Base-by-base conservation (phyloP, 2,113 vertebrate genomes). In the Capra hircus region DNA sequence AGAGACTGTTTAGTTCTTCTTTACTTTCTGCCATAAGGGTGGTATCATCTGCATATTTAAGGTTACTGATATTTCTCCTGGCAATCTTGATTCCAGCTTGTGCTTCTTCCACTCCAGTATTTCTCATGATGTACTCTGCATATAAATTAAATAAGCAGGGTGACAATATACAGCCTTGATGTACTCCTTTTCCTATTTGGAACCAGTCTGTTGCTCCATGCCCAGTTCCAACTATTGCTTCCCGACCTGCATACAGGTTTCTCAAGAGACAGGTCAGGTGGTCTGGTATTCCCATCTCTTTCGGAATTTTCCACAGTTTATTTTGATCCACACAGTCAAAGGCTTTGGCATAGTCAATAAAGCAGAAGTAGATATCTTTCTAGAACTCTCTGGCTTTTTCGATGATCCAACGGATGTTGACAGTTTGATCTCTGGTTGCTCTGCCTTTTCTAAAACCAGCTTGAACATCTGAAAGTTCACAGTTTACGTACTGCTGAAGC, bases 361-460 rank as follows among this genome's bases (percentile, higher is more conserved):
- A 64, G 33, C 7, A n/a, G 33, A 64, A 64, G 0, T 64, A 16
- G 1, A 64, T 64, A 16, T n/a, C 2, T 64, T n/a, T 19, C 33
- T 64, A 33, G 62, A 64, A 64, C 3, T n/a, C 62, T 64, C 7
- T 64, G 2, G 30, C 33, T n/a, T n/a, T 64, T 17, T 64, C 0
- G 0, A n/a, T 64, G 62, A 19, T 64, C 33, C 33, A 67, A 1
- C 1, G 0, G 3, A 67, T n/a, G 7, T n/a, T 67, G 62, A 2
- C 33, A 67, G 2, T n/a, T 67, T 19, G 62, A n/a, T n/a, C 33
- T 67, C 33, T 67, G 62, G 3, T n/a, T 67, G 16, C 33, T n/a
- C 15, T 67, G 33, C 62, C 62, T 67, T 67, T 67, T 67, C 62
- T 67, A 17, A n/a, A 19, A 4, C 16, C 16, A 19, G 3, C 62